Conservation (phyloP, 2,113 vertebrate genomes). For the Rhizomys pruinosus region DNA sequence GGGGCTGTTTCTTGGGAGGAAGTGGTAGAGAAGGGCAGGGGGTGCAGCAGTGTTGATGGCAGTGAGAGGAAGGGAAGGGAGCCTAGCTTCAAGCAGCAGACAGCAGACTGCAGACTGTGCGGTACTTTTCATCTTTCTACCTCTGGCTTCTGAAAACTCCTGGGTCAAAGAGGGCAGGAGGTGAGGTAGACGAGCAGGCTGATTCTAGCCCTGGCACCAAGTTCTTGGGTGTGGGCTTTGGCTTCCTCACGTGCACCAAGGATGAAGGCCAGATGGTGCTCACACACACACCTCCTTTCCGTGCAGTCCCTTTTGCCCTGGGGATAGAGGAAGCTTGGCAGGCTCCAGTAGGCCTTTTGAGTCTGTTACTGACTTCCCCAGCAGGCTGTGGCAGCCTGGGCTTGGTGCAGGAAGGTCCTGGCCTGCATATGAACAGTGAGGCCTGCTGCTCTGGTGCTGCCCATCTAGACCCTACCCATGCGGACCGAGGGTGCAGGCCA, state of each 20-base stretch:
- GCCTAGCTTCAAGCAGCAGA: background rate
- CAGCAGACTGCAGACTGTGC: background rate
- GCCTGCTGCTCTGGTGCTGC: background rate
- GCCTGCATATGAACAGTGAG: background rate
- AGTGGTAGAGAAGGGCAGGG: background rate
- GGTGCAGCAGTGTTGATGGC: accelerated
- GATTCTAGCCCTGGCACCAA: background rate
- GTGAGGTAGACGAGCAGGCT: background rate
- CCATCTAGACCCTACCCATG: background rate
- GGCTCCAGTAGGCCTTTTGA: slow-evolving; percentile 12
- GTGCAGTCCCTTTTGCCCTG: background rate
- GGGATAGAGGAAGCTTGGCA: slow-evolving; percentile 22
- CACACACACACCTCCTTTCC: background rate
- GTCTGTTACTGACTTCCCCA: slow-evolving; percentile 30
- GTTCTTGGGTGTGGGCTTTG: background rate
- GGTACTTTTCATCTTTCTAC: background rate
- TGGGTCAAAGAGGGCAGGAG: background rate
- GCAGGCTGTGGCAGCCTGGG: background rate
- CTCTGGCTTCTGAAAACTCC: background rate
- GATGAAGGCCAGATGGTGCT: background rate
- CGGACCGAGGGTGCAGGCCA: background rate
- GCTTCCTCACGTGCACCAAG: background rate
- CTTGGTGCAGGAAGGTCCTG: slow-evolving; percentile 33
- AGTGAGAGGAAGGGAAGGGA: background rate
- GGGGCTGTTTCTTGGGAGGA: background rate